Evolutionary conservation across 2,888 invertebrate genomes (phyloP).

Genomic region (Boloria selene): DNA sequence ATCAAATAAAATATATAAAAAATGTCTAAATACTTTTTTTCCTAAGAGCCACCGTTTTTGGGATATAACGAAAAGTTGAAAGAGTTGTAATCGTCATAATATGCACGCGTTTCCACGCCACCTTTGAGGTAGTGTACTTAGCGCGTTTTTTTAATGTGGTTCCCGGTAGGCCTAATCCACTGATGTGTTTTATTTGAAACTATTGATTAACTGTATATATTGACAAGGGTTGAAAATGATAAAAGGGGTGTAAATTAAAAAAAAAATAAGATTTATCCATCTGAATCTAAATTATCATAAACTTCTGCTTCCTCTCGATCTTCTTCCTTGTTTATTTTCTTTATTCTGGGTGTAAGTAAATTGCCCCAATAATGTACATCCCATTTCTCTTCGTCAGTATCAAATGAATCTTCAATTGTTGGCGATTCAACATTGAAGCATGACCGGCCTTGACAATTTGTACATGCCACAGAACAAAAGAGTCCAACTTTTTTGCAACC

Average conservation of each 20-base stretch:
- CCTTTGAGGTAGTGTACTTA: too few relatives aligned
- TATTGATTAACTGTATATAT: not conserved
- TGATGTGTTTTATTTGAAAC: too few relatives aligned
- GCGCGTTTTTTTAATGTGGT: too few relatives aligned
- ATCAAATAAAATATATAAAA: too few relatives aligned
- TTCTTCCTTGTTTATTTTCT: not conserved
- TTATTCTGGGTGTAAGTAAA: not conserved
- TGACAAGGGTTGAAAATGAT: conserved; percentile 1
- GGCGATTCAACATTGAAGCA: conserved; percentile 42
- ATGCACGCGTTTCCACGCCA: too few relatives aligned
- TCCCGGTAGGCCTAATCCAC: too few relatives aligned
- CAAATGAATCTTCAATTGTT: conserved; percentile 3
- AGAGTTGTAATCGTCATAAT: too few relatives aligned
- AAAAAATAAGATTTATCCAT: not conserved
- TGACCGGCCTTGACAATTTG: conserved; percentile 41
- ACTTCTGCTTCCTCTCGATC: not conserved
- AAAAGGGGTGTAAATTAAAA: not conserved
- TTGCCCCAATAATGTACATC: too few relatives aligned
- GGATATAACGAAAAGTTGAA: too few relatives aligned
- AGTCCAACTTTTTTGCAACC: conserved; percentile 43
- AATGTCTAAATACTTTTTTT: too few relatives aligned
- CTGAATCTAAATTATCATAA: not conserved
- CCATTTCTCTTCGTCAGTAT: too few relatives aligned
- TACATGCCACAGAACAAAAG: conserved; percentile 43
- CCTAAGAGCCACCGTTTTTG: too few relatives aligned